Conservation (phyloP, 2,888 invertebrate genomes). For the Stictocephala bisonia region DNA sequence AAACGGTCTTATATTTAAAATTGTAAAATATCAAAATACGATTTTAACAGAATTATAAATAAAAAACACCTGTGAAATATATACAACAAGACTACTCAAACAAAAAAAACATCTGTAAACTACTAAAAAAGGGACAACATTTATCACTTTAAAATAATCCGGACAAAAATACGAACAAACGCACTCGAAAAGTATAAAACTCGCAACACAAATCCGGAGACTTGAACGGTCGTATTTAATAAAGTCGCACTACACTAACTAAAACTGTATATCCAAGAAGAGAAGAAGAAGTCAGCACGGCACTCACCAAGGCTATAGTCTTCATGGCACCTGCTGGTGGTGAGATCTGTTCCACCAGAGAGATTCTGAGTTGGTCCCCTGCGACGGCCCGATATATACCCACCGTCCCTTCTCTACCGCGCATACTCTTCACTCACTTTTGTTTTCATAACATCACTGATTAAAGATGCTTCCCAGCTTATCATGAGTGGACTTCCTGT, state of each 20-base stretch:
- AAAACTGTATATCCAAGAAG: conserved; percentile 4
- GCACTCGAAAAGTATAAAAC: too few species aligned
- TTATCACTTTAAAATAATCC: too few species aligned
- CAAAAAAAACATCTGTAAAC: too few species aligned
- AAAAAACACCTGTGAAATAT: too few species aligned
- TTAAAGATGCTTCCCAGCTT: conserved; percentile 19
- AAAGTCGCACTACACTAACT: neutral
- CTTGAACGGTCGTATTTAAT: neutral
- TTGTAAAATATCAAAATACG: too few species aligned
- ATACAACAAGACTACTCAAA: too few species aligned
- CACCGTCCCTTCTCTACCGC: conserved; percentile 14
- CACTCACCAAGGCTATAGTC: conserved; percentile 34
- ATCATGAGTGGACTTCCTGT: conserved; percentile 26
- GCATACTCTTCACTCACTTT: conserved; percentile 27
- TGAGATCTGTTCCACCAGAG: neutral
- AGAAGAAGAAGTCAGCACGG: neutral
- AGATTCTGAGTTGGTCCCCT: neutral
- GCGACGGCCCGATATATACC: conserved; percentile 25
- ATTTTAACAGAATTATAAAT: too few species aligned
- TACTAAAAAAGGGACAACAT: too few species aligned
- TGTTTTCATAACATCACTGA: conserved; percentile 29
- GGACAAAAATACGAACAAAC: too few species aligned
- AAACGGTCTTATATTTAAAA: too few species aligned
- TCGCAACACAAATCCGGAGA: neutral
- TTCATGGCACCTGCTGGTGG: conserved; percentile 29